Evolutionary conservation across 2,113 vertebrate species (phyloP), one percentile per base, ranked within the genome.

Genomic region (Vulpes vulpes): DNA sequence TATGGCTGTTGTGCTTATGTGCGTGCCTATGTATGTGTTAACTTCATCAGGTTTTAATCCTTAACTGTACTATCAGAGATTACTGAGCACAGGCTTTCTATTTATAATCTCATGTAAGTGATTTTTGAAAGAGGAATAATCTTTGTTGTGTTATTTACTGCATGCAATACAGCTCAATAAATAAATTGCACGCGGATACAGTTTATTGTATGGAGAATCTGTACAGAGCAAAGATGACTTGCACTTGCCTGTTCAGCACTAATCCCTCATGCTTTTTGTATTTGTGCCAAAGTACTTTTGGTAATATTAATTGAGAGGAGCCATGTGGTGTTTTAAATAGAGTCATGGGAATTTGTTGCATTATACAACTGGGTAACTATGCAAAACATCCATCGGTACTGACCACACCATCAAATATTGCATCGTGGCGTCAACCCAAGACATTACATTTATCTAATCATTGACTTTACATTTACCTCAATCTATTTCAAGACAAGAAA

Each of bases 281-380:
- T 98, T 97, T 98, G 96, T 98, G 95, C 69, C 97, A 98, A 85
- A 93, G 94, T 98, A 92, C 98, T 98, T 98, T 96, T 69, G 97
- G 67, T 96, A 97, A 97, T 98, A 98, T 98, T 98, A 98, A 98
- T 95, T 93, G 97, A 98, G 95, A 98, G 92, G 94, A 97, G 53
- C 64, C 94, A n/a, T 65, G 59, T 97, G 95, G 57, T 87, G 97
- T 98, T 98, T 98, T 98, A 98, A 98, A 97, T 83, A 98, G 85
- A 97, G 76, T 16, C 94, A 65, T 98, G 92, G 95, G 91, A 98
- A 81, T 98, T 98, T 98, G 60, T 98, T 84, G 87, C 74, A 91
- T 97, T 98, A 98, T 96, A 98, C 89, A 95, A 49, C 90, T 94
- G 97, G 98, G 97, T 97, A 98, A 98, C 93, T 98, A 80, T 87